phyloP scores from a whole-genome alignment of 2,888 invertebrate genomes.

The Trachelus troglodyta region DNA sequence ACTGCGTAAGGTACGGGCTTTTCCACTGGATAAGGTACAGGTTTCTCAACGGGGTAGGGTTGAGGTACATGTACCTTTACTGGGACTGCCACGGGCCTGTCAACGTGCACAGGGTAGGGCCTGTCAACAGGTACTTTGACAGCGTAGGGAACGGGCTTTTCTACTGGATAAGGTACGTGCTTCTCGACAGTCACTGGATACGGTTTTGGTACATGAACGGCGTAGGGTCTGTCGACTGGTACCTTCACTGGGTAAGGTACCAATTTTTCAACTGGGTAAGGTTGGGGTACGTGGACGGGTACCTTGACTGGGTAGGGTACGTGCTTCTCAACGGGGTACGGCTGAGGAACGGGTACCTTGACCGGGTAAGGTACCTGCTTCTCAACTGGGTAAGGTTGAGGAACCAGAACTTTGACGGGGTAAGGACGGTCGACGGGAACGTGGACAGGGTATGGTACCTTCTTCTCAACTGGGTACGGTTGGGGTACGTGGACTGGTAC shows the following conservation, averaged over 20 bases:
- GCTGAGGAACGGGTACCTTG: constrained; percentile 75
- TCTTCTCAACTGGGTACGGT: constrained; percentile 84
- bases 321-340: constrained; percentile 77
- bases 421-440: constrained; percentile 82
- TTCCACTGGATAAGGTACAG: constrained; percentile 73
- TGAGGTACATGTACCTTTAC: constrained; percentile 72
- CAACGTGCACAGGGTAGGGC: constrained; percentile 71
- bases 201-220: constrained; percentile 68
- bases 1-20: constrained; percentile 74
- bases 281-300: constrained; percentile 80
- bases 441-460: constrained; percentile 76
- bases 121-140: constrained; percentile 75
- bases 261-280: constrained; percentile 77
- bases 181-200: constrained; percentile 69
- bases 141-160: constrained; percentile 73
- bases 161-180: constrained; percentile 72
- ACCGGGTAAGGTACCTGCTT: constrained; percentile 81
- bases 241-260: constrained; percentile 77
- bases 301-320: constrained; percentile 83
- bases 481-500: constrained; percentile 82
- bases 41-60: constrained; percentile 76
- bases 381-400: constrained; percentile 84
- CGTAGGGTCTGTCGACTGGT: constrained; percentile 77
- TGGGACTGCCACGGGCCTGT: constrained; percentile 69
- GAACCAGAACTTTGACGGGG: constrained; percentile 82